Percentiles rank a stretch among this genome's conserved stretches.
These are phyloP conservation scores for Pyxicephalus adspersus DNA, from an alignment of 2,113 vertebrate genomes.

Conservation along the genomic window DNA sequence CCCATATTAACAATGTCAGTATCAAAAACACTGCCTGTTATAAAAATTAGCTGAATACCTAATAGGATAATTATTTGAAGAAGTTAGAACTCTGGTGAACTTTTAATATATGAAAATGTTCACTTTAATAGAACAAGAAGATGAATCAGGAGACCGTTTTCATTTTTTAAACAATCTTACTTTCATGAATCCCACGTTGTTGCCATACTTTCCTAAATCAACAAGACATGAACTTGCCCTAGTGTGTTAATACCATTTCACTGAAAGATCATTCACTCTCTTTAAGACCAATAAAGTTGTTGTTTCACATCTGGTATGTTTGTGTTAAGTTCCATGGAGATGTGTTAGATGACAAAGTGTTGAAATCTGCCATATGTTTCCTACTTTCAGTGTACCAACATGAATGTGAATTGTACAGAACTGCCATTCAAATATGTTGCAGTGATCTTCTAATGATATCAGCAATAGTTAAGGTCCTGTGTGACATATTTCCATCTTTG, in stretches of 20 bases:
- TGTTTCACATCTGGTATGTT: conserved; percentile 22
- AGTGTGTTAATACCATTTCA: background rate
- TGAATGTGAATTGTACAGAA: conserved; percentile 10
- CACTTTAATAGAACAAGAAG: background rate
- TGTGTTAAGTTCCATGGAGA: conserved; percentile 35
- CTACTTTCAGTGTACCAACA: conserved; percentile 1
- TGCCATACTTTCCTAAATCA: background rate
- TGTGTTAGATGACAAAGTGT: conserved; percentile 9
- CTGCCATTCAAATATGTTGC: conserved; percentile 21
- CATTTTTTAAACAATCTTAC: no score
- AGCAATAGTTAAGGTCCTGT: conserved; percentile 9
- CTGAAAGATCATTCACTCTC: conserved; percentile 18
- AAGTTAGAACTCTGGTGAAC: no score
- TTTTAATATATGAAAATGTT: background rate
- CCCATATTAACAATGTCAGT: no score
- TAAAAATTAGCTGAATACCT: no score
- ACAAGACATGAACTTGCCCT: background rate
- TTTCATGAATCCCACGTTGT: no score
- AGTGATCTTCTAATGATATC: conserved; percentile 26
- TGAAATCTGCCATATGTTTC: conserved; percentile 11
- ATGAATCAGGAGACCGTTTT: background rate
- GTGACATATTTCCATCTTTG: conserved; percentile 15
- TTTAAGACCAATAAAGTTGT: conserved; percentile 32
- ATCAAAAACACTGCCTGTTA: no score
- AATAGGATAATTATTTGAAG: no score